Conservation (phyloP, 1,140 invertebrate genomes). For the Periplaneta americana region DNA sequence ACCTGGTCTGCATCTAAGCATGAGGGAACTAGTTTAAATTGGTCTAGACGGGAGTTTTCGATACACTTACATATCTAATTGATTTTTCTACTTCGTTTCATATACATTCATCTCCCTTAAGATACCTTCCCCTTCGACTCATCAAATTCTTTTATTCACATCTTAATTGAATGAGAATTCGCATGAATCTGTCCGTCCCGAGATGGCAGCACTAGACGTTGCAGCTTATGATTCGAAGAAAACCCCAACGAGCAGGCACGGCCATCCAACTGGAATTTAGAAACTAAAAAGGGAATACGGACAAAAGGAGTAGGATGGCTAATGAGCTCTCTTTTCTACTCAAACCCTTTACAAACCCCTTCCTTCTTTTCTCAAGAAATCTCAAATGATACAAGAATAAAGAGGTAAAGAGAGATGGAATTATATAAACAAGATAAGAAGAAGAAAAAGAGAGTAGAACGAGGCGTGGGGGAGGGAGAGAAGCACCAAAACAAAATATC, state of each 20-base stretch:
- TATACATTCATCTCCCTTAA: neutral
- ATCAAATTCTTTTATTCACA: neutral
- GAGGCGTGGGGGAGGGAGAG: neutral
- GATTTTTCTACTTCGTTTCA: neutral
- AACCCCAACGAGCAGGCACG: neutral
- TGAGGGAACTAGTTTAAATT: no score
- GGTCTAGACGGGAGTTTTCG: neutral
- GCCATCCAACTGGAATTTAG: neutral
- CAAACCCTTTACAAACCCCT: neutral
- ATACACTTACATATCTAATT: neutral
- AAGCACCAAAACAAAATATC: constrained; percentile 12
- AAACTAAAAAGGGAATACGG: constrained; percentile 3
- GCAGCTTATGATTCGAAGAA: neutral
- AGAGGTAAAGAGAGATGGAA: constrained; percentile 4
- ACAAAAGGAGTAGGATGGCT: constrained; percentile 6
- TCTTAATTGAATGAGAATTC: neutral
- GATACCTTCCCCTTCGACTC: neutral
- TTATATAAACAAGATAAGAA: neutral
- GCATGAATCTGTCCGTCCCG: neutral
- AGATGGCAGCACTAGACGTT: neutral
- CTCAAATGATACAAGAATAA: constrained; percentile 8
- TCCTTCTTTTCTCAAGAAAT: neutral
- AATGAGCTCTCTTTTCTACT: constrained; percentile 9
- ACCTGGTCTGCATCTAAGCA: no score
- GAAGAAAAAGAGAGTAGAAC: neutral